phyloP scores from a whole-genome alignment of 2,797 vertebrate genomes.

The Moxostoma hubbsi region DNA sequence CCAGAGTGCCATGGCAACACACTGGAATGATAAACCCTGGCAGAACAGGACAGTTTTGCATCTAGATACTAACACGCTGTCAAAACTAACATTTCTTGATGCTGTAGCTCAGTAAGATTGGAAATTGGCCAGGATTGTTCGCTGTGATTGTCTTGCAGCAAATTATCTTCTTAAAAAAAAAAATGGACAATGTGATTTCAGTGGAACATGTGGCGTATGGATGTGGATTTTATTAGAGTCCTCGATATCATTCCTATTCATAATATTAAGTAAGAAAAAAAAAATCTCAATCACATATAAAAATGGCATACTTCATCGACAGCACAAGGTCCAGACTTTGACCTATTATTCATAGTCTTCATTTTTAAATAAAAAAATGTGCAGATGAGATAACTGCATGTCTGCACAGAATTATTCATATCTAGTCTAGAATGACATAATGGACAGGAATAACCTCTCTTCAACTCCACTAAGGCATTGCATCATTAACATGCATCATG shows the following conservation, averaged over 20 bases:
- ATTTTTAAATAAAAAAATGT: slow-evolving; percentile 30
- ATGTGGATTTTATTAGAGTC: slow-evolving; percentile 12
- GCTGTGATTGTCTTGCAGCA: slow-evolving; percentile 14
- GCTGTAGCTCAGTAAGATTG: slow-evolving; percentile 4
- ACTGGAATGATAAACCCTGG: neutral
- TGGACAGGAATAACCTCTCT: slow-evolving; percentile 29
- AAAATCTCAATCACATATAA: neutral
- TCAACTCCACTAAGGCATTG: slow-evolving; percentile 4
- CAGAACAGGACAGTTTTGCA: neutral
- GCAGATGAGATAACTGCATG: slow-evolving; percentile 27
- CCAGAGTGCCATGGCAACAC: neutral
- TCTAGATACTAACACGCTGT: slow-evolving; percentile 36
- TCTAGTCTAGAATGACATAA: slow-evolving; percentile 33
- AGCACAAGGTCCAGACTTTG: slow-evolving; percentile 3
- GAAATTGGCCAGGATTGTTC: slow-evolving; percentile 13
- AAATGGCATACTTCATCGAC: slow-evolving; percentile 20
- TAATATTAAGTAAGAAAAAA: neutral
- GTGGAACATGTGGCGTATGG: neutral
- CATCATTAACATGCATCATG: slow-evolving; percentile 41
- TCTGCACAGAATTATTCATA: slow-evolving; percentile 2
- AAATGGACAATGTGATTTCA: neutral
- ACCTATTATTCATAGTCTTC: slow-evolving; percentile 17
- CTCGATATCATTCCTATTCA: slow-evolving; percentile 6
- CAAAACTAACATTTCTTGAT: neutral
- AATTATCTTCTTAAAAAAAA: slow-evolving; percentile 25